These are phyloP conservation scores for Punctoribates punctum DNA, from an alignment of 2,888 invertebrate genomes.

Conservation along the genomic window DNA sequence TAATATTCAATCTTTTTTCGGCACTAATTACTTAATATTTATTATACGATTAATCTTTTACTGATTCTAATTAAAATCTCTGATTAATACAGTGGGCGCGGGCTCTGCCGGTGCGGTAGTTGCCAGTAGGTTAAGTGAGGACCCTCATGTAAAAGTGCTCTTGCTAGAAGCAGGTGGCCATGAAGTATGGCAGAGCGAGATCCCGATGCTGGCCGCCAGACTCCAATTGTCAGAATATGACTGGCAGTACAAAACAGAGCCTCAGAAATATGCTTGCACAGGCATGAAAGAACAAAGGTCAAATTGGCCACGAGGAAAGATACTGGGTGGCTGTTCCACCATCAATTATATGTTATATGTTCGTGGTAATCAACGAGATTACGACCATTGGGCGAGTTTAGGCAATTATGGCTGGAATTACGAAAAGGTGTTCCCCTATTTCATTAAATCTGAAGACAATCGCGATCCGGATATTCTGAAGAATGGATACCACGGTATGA, in stretches of 20 bases:
- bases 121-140: conserved; percentile 50
- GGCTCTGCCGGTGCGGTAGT: conserved; percentile 50
- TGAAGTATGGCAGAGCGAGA: conserved; percentile 74
- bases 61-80: too few species aligned
- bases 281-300: conserved; percentile 48
- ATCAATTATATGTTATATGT: conserved; percentile 88
- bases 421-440: conserved; percentile 49
- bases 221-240: conserved; percentile 50
- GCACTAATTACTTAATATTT: not conserved
- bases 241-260: conserved; percentile 51
- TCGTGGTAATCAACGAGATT: conserved; percentile 79
- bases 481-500: conserved; percentile 47
- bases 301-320: conserved; percentile 81
- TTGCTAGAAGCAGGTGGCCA: conserved; percentile 52
- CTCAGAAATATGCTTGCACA: conserved; percentile 50
- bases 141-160: conserved; percentile 50
- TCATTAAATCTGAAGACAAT: conserved; percentile 50
- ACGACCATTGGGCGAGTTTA: conserved; percentile 75
- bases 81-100: conserved; percentile 46
- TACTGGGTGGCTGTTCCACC: conserved; percentile 80
- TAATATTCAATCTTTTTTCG: conserved; percentile 3
- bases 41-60: not conserved
- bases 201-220: conserved; percentile 68
- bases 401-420: conserved; percentile 82
- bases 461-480: conserved; percentile 47